Conservation (phyloP, 2,113 vertebrate genomes). For the Alouatta palliata region DNA sequence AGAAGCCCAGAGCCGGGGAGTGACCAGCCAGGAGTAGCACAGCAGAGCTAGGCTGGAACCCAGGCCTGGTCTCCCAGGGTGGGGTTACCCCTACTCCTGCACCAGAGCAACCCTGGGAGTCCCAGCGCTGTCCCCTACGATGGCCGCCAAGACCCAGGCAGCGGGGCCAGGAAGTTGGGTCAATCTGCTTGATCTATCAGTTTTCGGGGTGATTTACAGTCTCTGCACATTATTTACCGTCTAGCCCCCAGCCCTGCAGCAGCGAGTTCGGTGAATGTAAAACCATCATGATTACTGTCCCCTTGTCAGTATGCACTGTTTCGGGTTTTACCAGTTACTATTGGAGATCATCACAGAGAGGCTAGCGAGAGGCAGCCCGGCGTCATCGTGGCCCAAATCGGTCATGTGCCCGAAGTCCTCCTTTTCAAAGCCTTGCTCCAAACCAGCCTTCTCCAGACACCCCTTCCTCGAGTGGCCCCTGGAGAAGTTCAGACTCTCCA, state of each 20-base stretch:
- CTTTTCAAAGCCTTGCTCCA: not conserved
- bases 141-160: too few relatives aligned
- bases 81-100: not conserved
- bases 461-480: not conserved
- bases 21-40: not conserved
- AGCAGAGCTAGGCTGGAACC: not conserved
- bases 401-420: fast-evolving
- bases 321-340: not conserved
- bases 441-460: not conserved
- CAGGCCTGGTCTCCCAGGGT: not conserved
- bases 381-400: not conserved
- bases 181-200: not conserved
- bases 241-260: not conserved
- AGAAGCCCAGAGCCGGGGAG: not conserved
- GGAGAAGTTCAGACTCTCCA: not conserved
- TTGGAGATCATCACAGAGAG: not conserved
- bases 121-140: not conserved
- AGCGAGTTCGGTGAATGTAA: not conserved
- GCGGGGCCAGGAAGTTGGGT: not conserved
- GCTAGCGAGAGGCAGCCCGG: not conserved
- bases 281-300: not conserved
- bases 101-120: not conserved
- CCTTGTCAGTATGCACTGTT: not conserved
- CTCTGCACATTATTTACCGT: not conserved
- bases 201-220: not conserved